phyloP scores from a whole-genome alignment of 2,113 vertebrate genomes.

The Cervus canadensis region DNA sequence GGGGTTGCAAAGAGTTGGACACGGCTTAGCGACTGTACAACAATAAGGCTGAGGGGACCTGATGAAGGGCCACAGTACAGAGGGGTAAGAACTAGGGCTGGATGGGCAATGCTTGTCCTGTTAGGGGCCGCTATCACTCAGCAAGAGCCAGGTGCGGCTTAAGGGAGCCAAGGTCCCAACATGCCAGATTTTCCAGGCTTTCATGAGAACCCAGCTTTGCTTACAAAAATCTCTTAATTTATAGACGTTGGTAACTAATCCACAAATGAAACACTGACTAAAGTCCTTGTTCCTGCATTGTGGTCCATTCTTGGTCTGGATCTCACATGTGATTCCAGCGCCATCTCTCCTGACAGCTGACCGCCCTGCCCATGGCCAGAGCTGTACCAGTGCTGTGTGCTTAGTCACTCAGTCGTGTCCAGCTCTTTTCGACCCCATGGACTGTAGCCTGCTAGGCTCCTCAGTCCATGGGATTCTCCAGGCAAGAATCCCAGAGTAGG shows the following conservation, averaged over 20 bases:
- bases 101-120: not conserved
- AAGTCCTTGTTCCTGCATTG: not conserved
- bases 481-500: not conserved
- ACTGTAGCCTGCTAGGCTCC: not conserved
- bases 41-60: not conserved
- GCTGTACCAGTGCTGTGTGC: accelerated
- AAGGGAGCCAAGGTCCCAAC: not conserved
- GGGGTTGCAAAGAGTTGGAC: not conserved
- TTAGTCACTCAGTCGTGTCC: accelerated
- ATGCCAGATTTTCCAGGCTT: not conserved
- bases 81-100: too few species aligned
- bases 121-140: accelerated
- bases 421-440: not conserved
- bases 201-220: not conserved
- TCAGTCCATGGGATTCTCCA: not conserved
- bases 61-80: not conserved
- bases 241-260: not conserved
- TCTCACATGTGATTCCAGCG: not conserved
- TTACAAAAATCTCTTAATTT: not conserved
- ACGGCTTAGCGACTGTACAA: not conserved
- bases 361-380: not conserved
- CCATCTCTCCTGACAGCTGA: not conserved
- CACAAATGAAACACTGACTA: not conserved
- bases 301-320: not conserved
- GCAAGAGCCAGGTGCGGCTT: not conserved